phyloP scores from a whole-genome alignment of 1,140 invertebrate species.

The Tetramorium parvispinum region DNA sequence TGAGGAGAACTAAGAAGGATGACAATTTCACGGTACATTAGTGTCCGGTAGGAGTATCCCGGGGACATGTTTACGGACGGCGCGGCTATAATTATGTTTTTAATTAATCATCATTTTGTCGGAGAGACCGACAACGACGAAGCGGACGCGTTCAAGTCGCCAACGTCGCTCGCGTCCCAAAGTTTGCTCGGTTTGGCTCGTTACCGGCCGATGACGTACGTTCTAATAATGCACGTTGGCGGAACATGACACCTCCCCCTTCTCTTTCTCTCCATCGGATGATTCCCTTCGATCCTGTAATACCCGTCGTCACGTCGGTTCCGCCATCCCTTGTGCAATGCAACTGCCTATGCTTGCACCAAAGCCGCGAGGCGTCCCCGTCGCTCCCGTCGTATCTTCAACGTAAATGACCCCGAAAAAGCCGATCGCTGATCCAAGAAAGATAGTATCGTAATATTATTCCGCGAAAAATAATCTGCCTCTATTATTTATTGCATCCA shows the following conservation, averaged over 20 bases:
- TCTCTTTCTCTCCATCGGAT: slow-evolving; percentile 41
- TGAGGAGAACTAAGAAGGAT: slow-evolving; percentile 58
- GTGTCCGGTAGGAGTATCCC: slow-evolving; percentile 68
- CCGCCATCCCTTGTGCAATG: slow-evolving; percentile 15
- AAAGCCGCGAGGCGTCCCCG: slow-evolving; percentile 19
- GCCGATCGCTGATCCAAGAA: slow-evolving; percentile 6
- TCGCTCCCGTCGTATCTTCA: slow-evolving; percentile 18
- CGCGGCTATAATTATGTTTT: slow-evolving; percentile 81
- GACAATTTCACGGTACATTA: slow-evolving; percentile 83
- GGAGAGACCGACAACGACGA: slow-evolving; percentile 30
- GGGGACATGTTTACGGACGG: slow-evolving; percentile 58
- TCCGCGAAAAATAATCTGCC: slow-evolving; percentile 53
- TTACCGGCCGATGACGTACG: slow-evolving; percentile 76
- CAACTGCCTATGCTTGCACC: background rate
- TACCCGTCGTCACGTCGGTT: slow-evolving; percentile 33
- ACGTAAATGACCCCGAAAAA: slow-evolving; percentile 68
- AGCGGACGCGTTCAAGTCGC: slow-evolving; percentile 60
- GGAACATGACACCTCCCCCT: slow-evolving; percentile 63
- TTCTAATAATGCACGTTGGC: slow-evolving; percentile 79
- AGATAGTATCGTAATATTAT: background rate
- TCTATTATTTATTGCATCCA: slow-evolving; percentile 37
- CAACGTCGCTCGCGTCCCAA: slow-evolving; percentile 71
- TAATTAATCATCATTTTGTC: slow-evolving; percentile 83
- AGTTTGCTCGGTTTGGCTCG: slow-evolving; percentile 79
- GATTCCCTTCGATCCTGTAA: slow-evolving; percentile 54